Conservation (phyloP, 2,888 invertebrate species). For the Spisula subtruncata region DNA sequence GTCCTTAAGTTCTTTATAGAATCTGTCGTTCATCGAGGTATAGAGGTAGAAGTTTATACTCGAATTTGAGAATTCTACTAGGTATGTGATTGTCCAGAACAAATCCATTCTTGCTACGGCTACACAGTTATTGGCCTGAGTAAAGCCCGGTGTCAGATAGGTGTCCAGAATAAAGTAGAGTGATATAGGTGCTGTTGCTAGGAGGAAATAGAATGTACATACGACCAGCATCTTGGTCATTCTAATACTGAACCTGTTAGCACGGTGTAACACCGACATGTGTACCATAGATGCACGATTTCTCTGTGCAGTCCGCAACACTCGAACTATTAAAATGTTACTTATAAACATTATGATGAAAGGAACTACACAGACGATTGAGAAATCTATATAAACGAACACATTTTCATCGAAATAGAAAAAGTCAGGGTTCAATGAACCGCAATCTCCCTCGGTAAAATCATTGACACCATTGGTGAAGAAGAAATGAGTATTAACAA, state of each 20-base stretch:
- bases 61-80: slow-evolving; percentile 74
- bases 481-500: slow-evolving; percentile 68
- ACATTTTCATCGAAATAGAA: slow-evolving; percentile 73
- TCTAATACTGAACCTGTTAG: slow-evolving; percentile 63
- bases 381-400: slow-evolving; percentile 75
- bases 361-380: slow-evolving; percentile 67
- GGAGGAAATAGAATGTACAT: slow-evolving; percentile 72
- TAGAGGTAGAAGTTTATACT: slow-evolving; percentile 77
- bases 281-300: slow-evolving; percentile 64
- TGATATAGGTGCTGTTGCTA: slow-evolving; percentile 73
- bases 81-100: slow-evolving; percentile 66
- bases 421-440: slow-evolving; percentile 63
- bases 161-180: slow-evolving; percentile 76
- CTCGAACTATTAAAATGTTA: slow-evolving; percentile 66
- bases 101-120: slow-evolving; percentile 62
- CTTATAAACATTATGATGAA: slow-evolving; percentile 70
- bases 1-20: slow-evolving; percentile 63
- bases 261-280: slow-evolving; percentile 21
- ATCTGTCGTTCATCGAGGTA: slow-evolving; percentile 71
- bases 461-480: slow-evolving; percentile 75
- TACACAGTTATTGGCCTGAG: neutral
- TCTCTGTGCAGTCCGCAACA: slow-evolving; percentile 53
- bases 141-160: slow-evolving; percentile 59
- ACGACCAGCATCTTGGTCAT: slow-evolving; percentile 75
- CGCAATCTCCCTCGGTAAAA: slow-evolving; percentile 64